phyloP scores from a whole-genome alignment of 2,888 invertebrate species.

The Lymantria monacha region DNA sequence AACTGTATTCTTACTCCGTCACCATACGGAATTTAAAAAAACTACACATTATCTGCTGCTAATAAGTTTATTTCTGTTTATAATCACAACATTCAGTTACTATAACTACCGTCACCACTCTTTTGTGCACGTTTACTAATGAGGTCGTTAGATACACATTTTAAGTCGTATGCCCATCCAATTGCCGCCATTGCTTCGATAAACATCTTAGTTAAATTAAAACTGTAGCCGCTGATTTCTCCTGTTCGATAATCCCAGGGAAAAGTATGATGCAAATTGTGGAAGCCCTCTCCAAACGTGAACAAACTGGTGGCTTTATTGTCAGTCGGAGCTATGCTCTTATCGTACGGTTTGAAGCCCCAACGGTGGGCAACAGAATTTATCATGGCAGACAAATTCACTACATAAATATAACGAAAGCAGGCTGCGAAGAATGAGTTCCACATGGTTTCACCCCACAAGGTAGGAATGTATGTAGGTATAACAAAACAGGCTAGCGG shows the following conservation, averaged over 20 bases:
- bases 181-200: neutral
- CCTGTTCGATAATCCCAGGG: neutral
- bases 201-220: neutral
- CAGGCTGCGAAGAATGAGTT: conserved; percentile 3
- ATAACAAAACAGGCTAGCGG: neutral
- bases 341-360: conserved; percentile 16
- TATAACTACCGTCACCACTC: neutral
- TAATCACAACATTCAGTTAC: no score
- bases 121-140: neutral
- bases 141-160: neutral
- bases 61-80: no score
- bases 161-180: neutral
- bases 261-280: conserved; percentile 44
- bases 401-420: neutral
- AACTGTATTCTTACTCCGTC: no score
- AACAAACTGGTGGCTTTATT: conserved; percentile 8
- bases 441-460: conserved; percentile 11
- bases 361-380: conserved; percentile 16
- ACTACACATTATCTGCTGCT: no score
- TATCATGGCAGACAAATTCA: neutral
- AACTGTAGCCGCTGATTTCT: neutral
- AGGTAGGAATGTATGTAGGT: conserved; percentile 6
- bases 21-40: no score
- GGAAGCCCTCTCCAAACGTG: conserved; percentile 41
- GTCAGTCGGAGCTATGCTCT: conserved; percentile 10